Conservation (phyloP, 1,140 invertebrate species). For the Holotrichia oblita region DNA sequence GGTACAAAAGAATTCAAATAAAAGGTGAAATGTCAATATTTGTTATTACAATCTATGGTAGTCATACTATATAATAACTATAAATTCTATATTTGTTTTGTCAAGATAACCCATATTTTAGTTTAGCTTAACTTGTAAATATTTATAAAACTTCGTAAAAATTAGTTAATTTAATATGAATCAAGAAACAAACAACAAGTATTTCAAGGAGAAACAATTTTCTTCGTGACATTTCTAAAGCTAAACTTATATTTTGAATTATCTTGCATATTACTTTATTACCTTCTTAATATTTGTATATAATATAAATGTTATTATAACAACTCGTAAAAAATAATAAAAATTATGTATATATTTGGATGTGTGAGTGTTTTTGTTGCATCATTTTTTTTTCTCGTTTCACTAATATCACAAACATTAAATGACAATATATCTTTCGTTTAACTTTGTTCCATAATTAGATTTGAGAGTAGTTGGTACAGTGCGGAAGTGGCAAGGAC, state of each 20-base stretch:
- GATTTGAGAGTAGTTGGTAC: conserved; percentile 62
- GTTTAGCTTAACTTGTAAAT: not conserved
- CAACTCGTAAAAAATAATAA: conserved; percentile 39
- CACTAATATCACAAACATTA: conserved; percentile 43
- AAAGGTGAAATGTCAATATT: not conserved
- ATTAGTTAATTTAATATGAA: no score
- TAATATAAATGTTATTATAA: conserved; percentile 37
- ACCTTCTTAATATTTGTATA: conserved; percentile 17
- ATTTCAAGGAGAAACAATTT: no score
- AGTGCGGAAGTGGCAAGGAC: conserved; percentile 63
- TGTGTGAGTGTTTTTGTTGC: conserved; percentile 26
- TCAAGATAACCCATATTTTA: not conserved
- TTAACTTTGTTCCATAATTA: conserved; percentile 44
- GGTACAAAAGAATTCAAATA: no score
- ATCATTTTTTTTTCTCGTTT: conserved; percentile 32
- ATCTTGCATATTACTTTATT: conserved; percentile 9
- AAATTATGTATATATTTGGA: conserved; percentile 35
- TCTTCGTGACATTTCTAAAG: not conserved
- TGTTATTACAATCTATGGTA: not conserved
- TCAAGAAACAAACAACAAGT: no score
- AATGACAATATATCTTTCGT: conserved; percentile 32
- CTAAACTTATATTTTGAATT: not conserved
- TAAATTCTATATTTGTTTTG: conserved; percentile 1
- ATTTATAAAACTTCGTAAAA: no score
- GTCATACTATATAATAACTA: not conserved